Conservation (phyloP, 2,113 vertebrate species). For the Recurvirostra avosetta region DNA sequence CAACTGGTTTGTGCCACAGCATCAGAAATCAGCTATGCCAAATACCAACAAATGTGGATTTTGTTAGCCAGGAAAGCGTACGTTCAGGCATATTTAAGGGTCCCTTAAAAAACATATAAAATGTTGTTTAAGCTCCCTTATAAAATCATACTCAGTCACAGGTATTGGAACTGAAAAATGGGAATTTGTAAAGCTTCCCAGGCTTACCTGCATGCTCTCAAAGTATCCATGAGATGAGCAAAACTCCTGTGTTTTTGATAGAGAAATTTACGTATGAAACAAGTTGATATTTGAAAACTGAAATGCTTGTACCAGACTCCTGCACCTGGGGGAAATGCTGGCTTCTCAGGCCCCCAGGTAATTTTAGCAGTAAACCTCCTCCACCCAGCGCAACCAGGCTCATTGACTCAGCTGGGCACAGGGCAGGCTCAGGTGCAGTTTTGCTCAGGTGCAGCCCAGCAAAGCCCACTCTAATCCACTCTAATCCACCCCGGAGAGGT, state of each 20-base stretch:
- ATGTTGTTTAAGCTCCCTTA: neutral
- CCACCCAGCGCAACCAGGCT: rapidly evolving
- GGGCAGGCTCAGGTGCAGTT: neutral
- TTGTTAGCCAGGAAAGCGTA: neutral
- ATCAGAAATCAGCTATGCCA: neutral
- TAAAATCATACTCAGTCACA: neutral
- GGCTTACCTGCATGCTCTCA: neutral
- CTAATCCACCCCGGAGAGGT: neutral
- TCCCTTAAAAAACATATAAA: neutral
- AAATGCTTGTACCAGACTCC: neutral
- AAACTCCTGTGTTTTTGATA: neutral
- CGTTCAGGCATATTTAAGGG: neutral
- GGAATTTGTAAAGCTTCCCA: neutral
- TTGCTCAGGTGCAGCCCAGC: neutral
- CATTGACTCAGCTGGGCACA: neutral
- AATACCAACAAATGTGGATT: neutral
- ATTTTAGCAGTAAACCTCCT: neutral
- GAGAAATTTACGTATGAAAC: neutral
- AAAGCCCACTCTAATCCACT: neutral
- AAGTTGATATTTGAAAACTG: neutral
- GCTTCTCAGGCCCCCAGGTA: neutral
- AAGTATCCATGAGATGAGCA: neutral
- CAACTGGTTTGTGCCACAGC: neutral
- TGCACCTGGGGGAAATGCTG: neutral
- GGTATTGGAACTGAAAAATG: neutral